Base-by-base conservation (phyloP, 1,140 invertebrate species). In the Ooceraea biroi region DNA sequence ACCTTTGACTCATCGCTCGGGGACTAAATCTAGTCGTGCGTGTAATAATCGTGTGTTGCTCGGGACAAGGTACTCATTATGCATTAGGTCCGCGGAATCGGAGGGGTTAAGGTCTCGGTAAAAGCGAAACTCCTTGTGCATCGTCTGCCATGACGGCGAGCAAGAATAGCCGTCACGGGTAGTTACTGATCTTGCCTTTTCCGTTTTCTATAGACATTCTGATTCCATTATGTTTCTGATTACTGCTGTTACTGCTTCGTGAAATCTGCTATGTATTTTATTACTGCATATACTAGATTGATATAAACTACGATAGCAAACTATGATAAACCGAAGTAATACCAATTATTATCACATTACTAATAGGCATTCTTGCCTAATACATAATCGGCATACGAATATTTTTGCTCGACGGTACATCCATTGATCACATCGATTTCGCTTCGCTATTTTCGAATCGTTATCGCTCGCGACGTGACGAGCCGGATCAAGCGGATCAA, bases 51-150 rank as follows among this genome's bases (percentile, higher is more conserved):
- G 48, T 68, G 30, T 55, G n/a, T 46, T 73, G 44, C 12, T 36
- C 36, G 22, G 30, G 48, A 82, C 72, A 74, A 52, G 80, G 73
- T 74, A 30, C 19, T 85, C 22, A 60, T 72, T 55, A 36, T 30
- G 52, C 44, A 69, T 44, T 27, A 41, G 10, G 17, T 65, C 19
- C 10, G 46, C 22, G 10, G 11, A 19, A 73, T 66, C 52, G 25
- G 11, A 41, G 22, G n/a, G 60, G 61, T 77, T n/a, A 66, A 66
- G 46, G 14, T 77, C 60, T 50, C 19, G 46, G n/a, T 50, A 52
- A 50, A 65, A 77, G 60, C 41, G 19, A 77, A 77, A 77, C 48
- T 65, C 14, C 52, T 7, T 5, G 10, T 25, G 17, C 55, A 17
- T 77, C 19, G 61, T 50, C 61, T 52, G 17, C 17, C 25, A 52